A percentile compares a stretch with the other conserved stretches of the same genome.
Conservation (phyloP, 2,113 vertebrate species). For the Gymnarchus niloticus region DNA sequence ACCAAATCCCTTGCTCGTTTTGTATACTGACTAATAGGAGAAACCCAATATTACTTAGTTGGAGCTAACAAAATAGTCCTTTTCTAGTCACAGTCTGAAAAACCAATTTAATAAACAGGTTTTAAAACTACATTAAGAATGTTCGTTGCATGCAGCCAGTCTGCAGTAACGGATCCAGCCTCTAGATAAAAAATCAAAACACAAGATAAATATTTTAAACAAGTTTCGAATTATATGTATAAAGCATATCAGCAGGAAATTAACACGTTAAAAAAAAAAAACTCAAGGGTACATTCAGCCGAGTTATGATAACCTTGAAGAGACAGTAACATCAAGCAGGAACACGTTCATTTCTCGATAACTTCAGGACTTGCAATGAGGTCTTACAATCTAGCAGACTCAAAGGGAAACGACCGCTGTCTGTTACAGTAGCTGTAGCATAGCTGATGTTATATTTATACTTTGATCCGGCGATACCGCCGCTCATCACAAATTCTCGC, state of each 20-base stretch:
- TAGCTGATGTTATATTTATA: not conserved
- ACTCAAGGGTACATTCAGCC: not conserved
- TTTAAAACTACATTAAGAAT: not conserved
- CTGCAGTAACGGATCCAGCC: not conserved
- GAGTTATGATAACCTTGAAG: conserved; percentile 1
- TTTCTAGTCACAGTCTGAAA: not conserved
- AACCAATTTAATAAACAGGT: not conserved
- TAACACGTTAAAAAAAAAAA: not conserved
- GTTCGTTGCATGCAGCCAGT: no score
- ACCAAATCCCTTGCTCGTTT: not conserved
- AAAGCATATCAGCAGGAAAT: no score
- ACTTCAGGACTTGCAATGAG: not conserved
- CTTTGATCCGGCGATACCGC: not conserved
- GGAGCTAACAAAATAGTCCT: no score
- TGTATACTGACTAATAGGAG: not conserved
- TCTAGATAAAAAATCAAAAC: no score
- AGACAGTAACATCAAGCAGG: not conserved
- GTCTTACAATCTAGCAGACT: not conserved
- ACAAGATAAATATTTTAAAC: not conserved
- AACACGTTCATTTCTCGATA: not conserved
- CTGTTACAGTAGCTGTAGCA: not conserved
- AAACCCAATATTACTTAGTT: no score
- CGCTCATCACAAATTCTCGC: conserved; percentile 15
- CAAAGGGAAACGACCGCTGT: not conserved
- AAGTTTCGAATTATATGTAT: no score